phyloP scores from a whole-genome alignment of 2,888 invertebrate species.

The Chaetogeoica ovagalla region DNA sequence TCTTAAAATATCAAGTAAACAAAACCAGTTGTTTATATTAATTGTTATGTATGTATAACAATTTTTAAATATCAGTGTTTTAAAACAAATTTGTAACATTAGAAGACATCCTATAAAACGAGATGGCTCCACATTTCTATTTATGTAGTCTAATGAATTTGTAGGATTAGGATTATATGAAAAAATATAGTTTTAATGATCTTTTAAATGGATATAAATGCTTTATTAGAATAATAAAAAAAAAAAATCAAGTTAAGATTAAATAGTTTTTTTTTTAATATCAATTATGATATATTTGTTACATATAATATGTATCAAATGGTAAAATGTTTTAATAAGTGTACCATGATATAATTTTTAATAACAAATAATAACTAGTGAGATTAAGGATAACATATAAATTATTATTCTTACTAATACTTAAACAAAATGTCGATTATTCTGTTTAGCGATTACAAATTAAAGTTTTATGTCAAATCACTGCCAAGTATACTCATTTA shows the following conservation, averaged over 20 bases:
- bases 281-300: conserved; percentile 7
- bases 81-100: no score
- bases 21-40: no score
- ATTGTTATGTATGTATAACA: no score
- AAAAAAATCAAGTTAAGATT: background rate
- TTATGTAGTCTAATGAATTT: no score
- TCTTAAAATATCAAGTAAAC: no score
- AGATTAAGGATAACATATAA: background rate
- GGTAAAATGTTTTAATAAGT: conserved; percentile 11
- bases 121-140: no score
- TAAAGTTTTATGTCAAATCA: background rate
- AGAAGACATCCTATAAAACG: no score
- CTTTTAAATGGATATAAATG: no score
- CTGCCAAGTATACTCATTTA: conserved; percentile 3
- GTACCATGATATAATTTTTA: background rate
- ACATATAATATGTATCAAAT: conserved; percentile 22
- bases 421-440: conserved; percentile 13
- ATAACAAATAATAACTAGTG: conserved; percentile 13
- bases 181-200: no score
- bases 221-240: background rate
- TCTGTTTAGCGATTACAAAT: conserved; percentile 8
- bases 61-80: no score
- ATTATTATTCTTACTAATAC: conserved; percentile 24
- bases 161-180: no score
- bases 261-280: conserved; percentile 33